phyloP scores from a whole-genome alignment of 2,888 invertebrate species.

The Eupithecia exiguata region DNA sequence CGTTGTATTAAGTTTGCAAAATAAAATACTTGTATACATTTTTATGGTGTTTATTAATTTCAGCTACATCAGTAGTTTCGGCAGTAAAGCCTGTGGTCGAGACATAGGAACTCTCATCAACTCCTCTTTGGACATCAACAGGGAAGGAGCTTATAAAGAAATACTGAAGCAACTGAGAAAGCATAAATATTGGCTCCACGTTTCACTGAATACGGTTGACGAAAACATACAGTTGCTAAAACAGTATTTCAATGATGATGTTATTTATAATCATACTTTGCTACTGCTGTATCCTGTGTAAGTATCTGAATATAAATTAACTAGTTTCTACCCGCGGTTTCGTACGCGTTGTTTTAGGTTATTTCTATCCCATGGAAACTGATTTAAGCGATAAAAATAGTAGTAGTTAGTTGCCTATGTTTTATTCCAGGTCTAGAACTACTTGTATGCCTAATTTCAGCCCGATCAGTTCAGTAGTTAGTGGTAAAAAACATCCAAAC shows the following conservation, averaged over 20 bases:
- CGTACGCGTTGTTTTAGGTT: no score
- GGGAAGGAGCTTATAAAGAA: conserved; percentile 32
- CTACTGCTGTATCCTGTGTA: conserved; percentile 88
- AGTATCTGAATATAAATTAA: conserved; percentile 50
- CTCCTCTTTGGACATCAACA: conserved; percentile 53
- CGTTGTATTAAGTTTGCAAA: no score
- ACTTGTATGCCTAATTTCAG: no score
- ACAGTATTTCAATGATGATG: conserved; percentile 75
- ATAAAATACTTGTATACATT: no score
- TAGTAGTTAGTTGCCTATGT: no score
- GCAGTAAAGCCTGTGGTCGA: conserved; percentile 76
- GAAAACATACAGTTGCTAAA: conserved; percentile 84
- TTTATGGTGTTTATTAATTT: no score
- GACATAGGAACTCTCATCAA: conserved; percentile 69
- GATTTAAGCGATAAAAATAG: no score
- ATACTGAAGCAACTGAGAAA: conserved; percentile 68
- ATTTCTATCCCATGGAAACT: no score
- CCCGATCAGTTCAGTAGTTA: no score
- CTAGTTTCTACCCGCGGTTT: no score
- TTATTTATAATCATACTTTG: conserved; percentile 85
- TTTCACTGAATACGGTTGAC: conserved; percentile 84
- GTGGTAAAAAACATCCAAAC: no score
- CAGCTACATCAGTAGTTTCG: conserved; percentile 84
- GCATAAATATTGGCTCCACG: conserved; percentile 87
- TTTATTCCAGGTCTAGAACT: no score